These are phyloP conservation scores for Omphaloscelis lunosa DNA, from an alignment of 2,888 invertebrate species.

Conservation along the genomic window DNA sequence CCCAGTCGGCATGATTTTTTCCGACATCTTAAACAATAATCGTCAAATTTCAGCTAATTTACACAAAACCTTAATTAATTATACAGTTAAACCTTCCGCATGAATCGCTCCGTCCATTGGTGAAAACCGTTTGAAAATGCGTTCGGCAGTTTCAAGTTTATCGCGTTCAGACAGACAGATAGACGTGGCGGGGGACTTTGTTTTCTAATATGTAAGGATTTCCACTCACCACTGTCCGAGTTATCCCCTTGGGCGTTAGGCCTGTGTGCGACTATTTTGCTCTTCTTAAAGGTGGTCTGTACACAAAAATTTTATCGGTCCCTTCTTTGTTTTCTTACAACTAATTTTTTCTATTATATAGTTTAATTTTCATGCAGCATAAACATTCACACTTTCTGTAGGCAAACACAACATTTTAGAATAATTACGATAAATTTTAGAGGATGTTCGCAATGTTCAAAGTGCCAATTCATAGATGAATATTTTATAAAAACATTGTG, in stretches of 20 bases:
- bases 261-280: conserved; percentile 72
- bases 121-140: too few relatives aligned
- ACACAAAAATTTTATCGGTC: conserved; percentile 84
- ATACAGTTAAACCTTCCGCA: too few relatives aligned
- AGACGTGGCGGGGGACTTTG: too few relatives aligned
- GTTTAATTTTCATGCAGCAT: conserved; percentile 73
- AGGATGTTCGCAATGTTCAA: conserved; percentile 72
- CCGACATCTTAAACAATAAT: too few relatives aligned
- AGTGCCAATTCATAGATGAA: conserved; percentile 76
- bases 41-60: too few relatives aligned
- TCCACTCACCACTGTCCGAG: conserved; percentile 74
- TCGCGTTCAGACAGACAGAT: too few relatives aligned
- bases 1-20: too few relatives aligned
- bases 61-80: too few relatives aligned
- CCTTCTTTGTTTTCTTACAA: conserved; percentile 79
- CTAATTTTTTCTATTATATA: conserved; percentile 76
- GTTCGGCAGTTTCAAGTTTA: too few relatives aligned
- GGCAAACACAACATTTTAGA: conserved; percentile 82
- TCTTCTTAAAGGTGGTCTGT: conserved; percentile 80
- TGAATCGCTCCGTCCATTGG: too few relatives aligned
- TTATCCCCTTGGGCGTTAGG: conserved; percentile 72
- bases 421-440: conserved; percentile 36
- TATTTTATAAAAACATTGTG: conserved; percentile 75
- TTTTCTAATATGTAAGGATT: neutral
- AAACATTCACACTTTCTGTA: conserved; percentile 84